Evolutionary conservation across 2,113 vertebrate species (phyloP).

Genomic region (Anguilla japonica): DNA sequence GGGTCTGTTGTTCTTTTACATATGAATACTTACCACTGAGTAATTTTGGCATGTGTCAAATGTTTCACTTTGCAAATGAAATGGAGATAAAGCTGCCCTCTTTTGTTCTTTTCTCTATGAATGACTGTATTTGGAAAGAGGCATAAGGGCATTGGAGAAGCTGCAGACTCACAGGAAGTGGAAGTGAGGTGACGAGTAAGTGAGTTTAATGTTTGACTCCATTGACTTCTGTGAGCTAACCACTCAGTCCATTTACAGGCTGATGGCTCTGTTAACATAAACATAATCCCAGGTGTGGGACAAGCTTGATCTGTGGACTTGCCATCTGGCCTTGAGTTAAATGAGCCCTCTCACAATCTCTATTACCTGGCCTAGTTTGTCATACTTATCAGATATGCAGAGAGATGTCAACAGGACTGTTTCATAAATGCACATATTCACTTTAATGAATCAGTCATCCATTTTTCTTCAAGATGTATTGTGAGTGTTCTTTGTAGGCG

Average conservation of each 20-base stretch:
- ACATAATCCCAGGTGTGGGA: slow-evolving; percentile 48
- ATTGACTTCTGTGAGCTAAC: slow-evolving; percentile 29
- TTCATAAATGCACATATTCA: neutral
- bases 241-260: slow-evolving; percentile 44
- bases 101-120: neutral
- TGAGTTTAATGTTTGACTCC: slow-evolving; percentile 62
- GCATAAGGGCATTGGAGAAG: neutral
- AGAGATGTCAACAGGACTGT: neutral
- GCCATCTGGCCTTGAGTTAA: slow-evolving; percentile 51
- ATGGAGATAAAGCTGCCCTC: neutral
- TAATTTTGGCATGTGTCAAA: neutral
- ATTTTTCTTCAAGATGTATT: neutral
- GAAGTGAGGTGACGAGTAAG: neutral
- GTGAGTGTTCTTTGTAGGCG: neutral
- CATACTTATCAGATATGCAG: neutral
- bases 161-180: neutral
- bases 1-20: slow-evolving; percentile 15
- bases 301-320: neutral
- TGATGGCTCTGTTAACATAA: slow-evolving; percentile 60
- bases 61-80: neutral
- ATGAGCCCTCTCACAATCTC: slow-evolving; percentile 12
- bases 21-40: slow-evolving; percentile 11
- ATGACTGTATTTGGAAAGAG: neutral
- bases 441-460: neutral
- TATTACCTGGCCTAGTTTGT: neutral